Conservation (phyloP, 2,888 invertebrate genomes). For the Noctua pronuba region DNA sequence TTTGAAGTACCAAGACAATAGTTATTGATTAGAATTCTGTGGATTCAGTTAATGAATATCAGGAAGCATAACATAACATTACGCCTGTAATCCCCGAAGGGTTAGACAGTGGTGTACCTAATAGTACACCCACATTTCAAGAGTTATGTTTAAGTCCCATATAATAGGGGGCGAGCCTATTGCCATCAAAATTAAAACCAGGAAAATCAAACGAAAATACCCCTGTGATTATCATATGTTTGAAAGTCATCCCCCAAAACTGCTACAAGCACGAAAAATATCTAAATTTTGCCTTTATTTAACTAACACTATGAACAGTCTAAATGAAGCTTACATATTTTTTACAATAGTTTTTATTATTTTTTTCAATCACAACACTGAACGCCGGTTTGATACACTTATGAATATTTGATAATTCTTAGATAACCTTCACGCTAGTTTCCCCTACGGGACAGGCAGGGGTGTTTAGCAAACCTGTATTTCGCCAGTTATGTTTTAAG, state of each 20-base stretch:
- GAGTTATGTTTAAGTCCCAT: too few relatives aligned
- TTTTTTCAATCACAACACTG: conserved; percentile 76
- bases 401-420: conserved; percentile 52
- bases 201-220: not conserved
- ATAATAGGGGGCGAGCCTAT: too few relatives aligned
- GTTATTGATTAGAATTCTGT: not conserved
- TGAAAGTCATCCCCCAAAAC: not conserved
- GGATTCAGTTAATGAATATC: not conserved
- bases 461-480: not conserved
- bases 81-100: too few relatives aligned
- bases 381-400: conserved; percentile 72
- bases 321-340: conserved; percentile 77
- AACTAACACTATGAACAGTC: conserved; percentile 80
- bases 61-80: too few relatives aligned
- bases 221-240: not conserved
- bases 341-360: conserved; percentile 65
- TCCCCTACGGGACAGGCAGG: too few relatives aligned
- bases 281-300: conserved; percentile 23
- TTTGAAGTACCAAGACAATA: not conserved
- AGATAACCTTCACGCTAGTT: not conserved
- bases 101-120: too few relatives aligned
- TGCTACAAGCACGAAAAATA: conserved; percentile 31
- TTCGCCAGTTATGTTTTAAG: not conserved
- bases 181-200: not conserved
- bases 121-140: too few relatives aligned